Percentiles rank a stretch among this genome's conserved stretches.
Conservation (phyloP, 2,888 invertebrate species). For the Caradrina clavipalpis region DNA sequence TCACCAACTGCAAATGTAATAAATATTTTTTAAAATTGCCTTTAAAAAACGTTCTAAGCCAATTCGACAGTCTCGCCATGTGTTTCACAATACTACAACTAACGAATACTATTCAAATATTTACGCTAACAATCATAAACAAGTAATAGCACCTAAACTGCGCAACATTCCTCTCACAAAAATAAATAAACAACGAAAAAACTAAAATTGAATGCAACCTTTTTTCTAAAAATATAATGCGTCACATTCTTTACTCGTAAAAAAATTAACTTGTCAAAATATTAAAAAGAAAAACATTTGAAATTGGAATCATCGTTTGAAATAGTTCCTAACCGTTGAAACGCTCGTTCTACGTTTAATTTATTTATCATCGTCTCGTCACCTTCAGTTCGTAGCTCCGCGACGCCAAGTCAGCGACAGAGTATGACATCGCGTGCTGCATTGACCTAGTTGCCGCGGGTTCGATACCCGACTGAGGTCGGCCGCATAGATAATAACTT, state of each 20-base stretch:
- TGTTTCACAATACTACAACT: slow-evolving; percentile 43
- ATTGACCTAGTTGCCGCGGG: slow-evolving; percentile 86
- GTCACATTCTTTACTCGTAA: not conserved
- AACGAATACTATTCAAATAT: slow-evolving; percentile 41
- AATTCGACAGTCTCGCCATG: not conserved
- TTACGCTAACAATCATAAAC: slow-evolving; percentile 37
- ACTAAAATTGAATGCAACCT: not conserved
- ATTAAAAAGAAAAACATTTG: not conserved
- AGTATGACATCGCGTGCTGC: slow-evolving; percentile 82
- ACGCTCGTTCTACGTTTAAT: slow-evolving; percentile 39
- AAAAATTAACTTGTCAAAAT: slow-evolving; percentile 30
- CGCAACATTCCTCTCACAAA: slow-evolving; percentile 15
- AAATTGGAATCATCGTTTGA: slow-evolving; percentile 33
- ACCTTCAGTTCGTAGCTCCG: slow-evolving; percentile 71
- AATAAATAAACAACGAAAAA: slow-evolving; percentile 14
- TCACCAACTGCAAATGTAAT: slow-evolving; percentile 15
- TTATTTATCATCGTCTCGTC: slow-evolving; percentile 61
- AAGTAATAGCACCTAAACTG: slow-evolving; percentile 34
- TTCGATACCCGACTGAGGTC: slow-evolving; percentile 87
- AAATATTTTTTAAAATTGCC: slow-evolving; percentile 11
- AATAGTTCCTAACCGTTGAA: slow-evolving; percentile 17
- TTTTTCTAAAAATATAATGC: slow-evolving; percentile 10
- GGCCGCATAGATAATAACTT: slow-evolving; percentile 82
- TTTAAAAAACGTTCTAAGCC: slow-evolving; percentile 9
- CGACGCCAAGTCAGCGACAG: slow-evolving; percentile 69